Percentiles rank a stretch among this genome's conserved stretches.
These are phyloP conservation scores for Troides oblongomaculatus DNA, from an alignment of 2,888 invertebrate genomes.

Conservation along the genomic window DNA sequence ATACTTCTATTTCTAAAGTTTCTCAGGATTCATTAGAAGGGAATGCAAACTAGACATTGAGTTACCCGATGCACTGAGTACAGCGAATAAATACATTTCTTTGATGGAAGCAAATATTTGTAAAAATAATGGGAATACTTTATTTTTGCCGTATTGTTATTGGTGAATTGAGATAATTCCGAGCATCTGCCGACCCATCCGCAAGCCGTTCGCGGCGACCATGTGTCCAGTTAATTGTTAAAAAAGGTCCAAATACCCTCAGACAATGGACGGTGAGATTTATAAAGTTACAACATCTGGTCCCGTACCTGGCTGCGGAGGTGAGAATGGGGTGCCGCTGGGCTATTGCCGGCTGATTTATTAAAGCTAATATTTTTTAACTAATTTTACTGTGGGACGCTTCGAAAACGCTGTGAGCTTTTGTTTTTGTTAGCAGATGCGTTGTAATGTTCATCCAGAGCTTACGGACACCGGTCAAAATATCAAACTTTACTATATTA, in stretches of 20 bases:
- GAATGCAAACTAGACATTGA: too few relatives aligned
- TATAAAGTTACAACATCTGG: conserved; percentile 67
- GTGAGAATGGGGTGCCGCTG: conserved; percentile 40
- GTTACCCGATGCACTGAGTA: too few relatives aligned
- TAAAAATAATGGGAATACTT: neutral
- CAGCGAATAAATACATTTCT: too few relatives aligned
- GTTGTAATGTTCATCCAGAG: neutral
- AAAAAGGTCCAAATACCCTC: conserved; percentile 55
- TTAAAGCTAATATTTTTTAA: conserved; percentile 25
- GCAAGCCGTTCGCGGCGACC: conserved; percentile 36
- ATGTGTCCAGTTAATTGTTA: conserved; percentile 61
- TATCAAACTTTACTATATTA: neutral
- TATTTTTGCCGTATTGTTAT: conserved; percentile 2
- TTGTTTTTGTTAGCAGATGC: conserved; percentile 4
- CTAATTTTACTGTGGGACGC: conserved; percentile 4
- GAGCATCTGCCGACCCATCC: conserved; percentile 31
- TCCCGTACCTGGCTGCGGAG: conserved; percentile 49
- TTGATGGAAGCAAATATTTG: too few relatives aligned
- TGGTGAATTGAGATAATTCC: conserved; percentile 21
- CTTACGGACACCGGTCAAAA: neutral
- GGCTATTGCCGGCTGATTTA: conserved; percentile 30
- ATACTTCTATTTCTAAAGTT: too few relatives aligned
- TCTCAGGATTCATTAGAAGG: too few relatives aligned
- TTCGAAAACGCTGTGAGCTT: conserved; percentile 3
- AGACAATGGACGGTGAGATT: conserved; percentile 67